Evolutionary conservation across 2,888 invertebrate species (phyloP).

Genomic region (Orthonevra nobilis): DNA sequence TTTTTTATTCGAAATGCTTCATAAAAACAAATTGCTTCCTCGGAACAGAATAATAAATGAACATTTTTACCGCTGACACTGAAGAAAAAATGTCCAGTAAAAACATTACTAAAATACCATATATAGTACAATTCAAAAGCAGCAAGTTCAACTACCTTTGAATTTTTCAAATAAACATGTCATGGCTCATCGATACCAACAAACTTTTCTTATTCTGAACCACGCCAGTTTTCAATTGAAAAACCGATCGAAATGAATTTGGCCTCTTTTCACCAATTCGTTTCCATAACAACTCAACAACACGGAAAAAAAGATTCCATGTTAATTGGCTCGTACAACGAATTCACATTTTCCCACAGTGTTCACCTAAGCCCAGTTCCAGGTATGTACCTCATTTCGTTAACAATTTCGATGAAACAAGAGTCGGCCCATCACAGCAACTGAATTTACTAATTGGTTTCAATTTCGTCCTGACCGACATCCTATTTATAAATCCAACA

Average conservation of each 20-base stretch:
- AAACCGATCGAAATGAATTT: background rate
- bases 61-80: too few relatives aligned
- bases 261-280: background rate
- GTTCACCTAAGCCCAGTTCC: background rate
- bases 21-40: too few relatives aligned
- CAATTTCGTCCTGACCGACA: constrained; percentile 43
- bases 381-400: background rate
- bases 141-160: too few relatives aligned
- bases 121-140: too few relatives aligned
- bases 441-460: constrained; percentile 33
- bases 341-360: background rate
- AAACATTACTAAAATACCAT: too few relatives aligned
- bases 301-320: constrained; percentile 4
- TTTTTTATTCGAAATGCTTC: too few relatives aligned
- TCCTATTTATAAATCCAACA: constrained; percentile 16
- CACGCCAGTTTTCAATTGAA: background rate
- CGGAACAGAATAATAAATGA: too few relatives aligned
- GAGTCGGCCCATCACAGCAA: background rate
- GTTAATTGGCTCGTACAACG: constrained; percentile 14
- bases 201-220: too few relatives aligned
- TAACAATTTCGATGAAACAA: background rate
- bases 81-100: too few relatives aligned
- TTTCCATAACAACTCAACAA: constrained; percentile 2
- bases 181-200: too few relatives aligned
- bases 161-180: too few relatives aligned